Evolutionary conservation across 2,888 invertebrate genomes (phyloP), one percentile per base, ranked within the genome.

Genomic region (Plusia festucae): DNA sequence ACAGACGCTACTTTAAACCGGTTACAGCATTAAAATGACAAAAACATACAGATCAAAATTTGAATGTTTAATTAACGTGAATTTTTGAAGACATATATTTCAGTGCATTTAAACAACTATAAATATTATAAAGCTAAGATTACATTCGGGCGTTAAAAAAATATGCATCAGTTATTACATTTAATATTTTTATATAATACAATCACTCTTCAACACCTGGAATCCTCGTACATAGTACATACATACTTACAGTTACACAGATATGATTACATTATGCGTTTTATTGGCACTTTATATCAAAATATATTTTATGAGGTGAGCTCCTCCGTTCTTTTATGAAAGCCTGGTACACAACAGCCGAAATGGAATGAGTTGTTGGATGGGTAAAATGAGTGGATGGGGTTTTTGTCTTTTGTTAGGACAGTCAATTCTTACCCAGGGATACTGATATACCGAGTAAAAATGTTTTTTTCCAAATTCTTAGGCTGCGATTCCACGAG

Each of bases 111-210:
- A 53, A 75, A 65, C 30, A 15, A 60, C 44, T 49, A 59, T 44
- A 30, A 60, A 62, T 61, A 58, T 24, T 74, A 73, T 24, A 61
- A 76, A 68, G 81, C 75, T 82, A 76, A 73, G 56, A 69, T 69
- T 80, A 81, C 62, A 79, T 78, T 78, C 73, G 82, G 85, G 83
- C 82, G 82, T 75, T 85, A 86, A 84, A 86, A 87, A 85, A 86
- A 86, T 87, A 86, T 80, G 78, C 77, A 79, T 82, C 60, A 76
- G 70, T 73, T 65, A 67, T 55, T 71, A 69, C 66, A 40, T 65
- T 73, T 60, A 76, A 72, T 75, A 76, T 75, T 73, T 76, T 70
- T 71, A 68, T 73, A 79, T 73, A 51, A 70, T 81, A 82, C 74
- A 85, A 78, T 76, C 72, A 73, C 78, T 61, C 69, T 40, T 30